A percentile compares a stretch with the other conserved stretches of the same genome.
Evolutionary conservation across 2,888 invertebrate genomes (phyloP).

Genomic region (Heliconius ethilla): DNA sequence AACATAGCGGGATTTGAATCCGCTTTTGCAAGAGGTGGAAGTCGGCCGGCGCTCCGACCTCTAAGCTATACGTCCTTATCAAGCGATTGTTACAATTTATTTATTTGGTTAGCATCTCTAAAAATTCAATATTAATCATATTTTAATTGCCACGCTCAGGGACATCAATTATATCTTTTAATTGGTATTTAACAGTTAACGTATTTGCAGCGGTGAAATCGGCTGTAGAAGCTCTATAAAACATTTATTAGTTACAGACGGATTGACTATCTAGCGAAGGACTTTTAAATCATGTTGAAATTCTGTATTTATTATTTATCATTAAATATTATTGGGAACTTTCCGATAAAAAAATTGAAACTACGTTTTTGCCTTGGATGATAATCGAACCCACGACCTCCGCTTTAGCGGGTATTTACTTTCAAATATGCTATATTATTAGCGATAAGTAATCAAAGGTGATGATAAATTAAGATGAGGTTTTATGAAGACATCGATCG

Average conservation of each 20-base stretch:
- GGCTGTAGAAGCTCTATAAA: neutral
- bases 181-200: neutral
- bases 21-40: too few species aligned
- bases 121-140: too few species aligned
- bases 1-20: too few species aligned
- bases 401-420: neutral
- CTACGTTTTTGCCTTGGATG: too few species aligned
- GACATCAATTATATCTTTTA: neutral
- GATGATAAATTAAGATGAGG: conserved; percentile 14
- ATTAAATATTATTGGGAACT: too few species aligned
- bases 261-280: neutral
- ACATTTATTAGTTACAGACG: neutral
- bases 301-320: neutral
- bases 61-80: too few species aligned
- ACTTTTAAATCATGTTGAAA: neutral
- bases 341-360: too few species aligned
- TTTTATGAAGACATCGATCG: conserved; percentile 23
- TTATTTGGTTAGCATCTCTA: too few species aligned
- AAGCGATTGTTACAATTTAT: too few species aligned
- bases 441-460: conserved; percentile 7
- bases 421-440: neutral
- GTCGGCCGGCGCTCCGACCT: too few species aligned
- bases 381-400: neutral
- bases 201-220: too few species aligned
- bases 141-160: neutral